Evolutionary conservation across 2,797 vertebrate genomes (phyloP), one percentile per base, ranked within the genome.

Genomic region (Thunnus albacares): DNA sequence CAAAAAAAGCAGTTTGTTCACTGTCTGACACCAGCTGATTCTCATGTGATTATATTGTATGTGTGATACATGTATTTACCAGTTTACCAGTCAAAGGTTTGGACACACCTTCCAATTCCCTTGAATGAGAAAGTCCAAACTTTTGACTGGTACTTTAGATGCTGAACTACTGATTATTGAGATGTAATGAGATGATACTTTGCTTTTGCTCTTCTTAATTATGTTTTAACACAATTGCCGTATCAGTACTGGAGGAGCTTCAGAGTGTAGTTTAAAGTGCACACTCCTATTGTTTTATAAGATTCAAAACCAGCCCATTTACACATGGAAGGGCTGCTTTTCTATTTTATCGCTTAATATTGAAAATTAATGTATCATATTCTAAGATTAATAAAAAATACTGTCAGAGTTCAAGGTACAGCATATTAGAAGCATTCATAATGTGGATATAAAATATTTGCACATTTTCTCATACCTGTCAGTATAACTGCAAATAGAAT

Each of bases 401-500:
- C 30, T 33, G 30, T 33, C 5, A 33, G 5, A 6, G 5, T 49
- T 26, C 51, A 66, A 57, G 15, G 11, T 38, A 33, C 28, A 20
- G 35, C 13, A 45, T 24, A 73, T 63, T 61, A 43, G 5, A 43
- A 65, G 18, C 53, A 28, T 56, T 56, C 45, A 64, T 61, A 63
- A 56, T 67, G 43, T 43, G 24, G 18, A 61, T 7, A 6, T n/a
- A 35, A 10, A 6, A 6, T 35, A 35, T 6, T 6, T 28, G 22
- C 12, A 18, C 45, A 20, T 30, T 53, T 55, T 24, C 30, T 71
- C 43, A 1, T 55, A 35, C 11, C 43, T 67, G 51, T 59, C 22
- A 55, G 35, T 57, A 22, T 61, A 64, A 77, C 61, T 56, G 22
- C 53, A 65, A 59, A 75, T 69, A 60, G 10, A 68, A 63, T 56